Percentiles rank a stretch among this genome's conserved stretches.
Evolutionary conservation across 2,888 invertebrate genomes (phyloP).

Genomic region (Teinopalpus imperialis): DNA sequence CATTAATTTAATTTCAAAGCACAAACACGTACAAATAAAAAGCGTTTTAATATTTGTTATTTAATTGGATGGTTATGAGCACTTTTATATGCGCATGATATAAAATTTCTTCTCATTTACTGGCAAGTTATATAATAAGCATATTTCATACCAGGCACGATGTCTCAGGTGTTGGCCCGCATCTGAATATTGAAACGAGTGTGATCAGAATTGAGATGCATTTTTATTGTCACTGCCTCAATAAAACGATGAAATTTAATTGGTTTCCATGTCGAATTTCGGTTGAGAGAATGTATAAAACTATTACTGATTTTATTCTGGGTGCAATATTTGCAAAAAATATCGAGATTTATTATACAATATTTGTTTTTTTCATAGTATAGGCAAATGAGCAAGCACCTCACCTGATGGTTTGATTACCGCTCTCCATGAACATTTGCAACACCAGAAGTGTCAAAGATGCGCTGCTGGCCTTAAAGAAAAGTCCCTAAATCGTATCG

Average conservation of each 20-base stretch:
- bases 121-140: slow-evolving; percentile 67
- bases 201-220: slow-evolving; percentile 79
- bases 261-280: slow-evolving; percentile 51
- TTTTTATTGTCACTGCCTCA: slow-evolving; percentile 73
- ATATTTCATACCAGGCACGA: slow-evolving; percentile 60
- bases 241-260: slow-evolving; percentile 69
- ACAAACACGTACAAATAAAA: too few species aligned
- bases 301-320: slow-evolving; percentile 24
- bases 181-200: slow-evolving; percentile 74
- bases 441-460: too few species aligned
- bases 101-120: slow-evolving; percentile 58
- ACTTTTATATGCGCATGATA: slow-evolving; percentile 30
- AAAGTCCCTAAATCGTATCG: too few species aligned
- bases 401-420: too few species aligned
- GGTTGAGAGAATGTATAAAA: slow-evolving; percentile 43
- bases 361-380: too few species aligned
- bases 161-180: slow-evolving; percentile 70
- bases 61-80: slow-evolving; percentile 31
- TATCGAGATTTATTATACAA: slow-evolving; percentile 2
- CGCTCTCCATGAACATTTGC: too few species aligned
- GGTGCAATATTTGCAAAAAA: slow-evolving; percentile 11
- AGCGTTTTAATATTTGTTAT: too few species aligned
- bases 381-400: too few species aligned
- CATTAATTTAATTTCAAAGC: too few species aligned
- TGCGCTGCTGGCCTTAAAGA: too few species aligned